phyloP scores from a whole-genome alignment of 53 echinoderm and acorn worm species.

The Holothuria scabra region DNA sequence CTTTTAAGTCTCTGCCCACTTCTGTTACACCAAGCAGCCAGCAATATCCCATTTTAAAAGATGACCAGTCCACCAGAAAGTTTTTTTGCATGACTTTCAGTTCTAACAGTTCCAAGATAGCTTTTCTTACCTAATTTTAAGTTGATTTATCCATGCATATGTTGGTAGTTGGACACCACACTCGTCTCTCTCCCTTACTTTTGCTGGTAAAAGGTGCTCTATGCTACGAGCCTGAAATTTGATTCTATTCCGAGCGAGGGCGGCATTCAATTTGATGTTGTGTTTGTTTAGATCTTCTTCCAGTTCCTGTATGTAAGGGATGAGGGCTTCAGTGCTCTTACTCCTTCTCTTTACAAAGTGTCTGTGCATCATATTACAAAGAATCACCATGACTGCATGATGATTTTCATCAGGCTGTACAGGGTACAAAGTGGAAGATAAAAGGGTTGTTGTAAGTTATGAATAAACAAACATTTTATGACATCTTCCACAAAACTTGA shows the following conservation, averaged over 20 bases:
- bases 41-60: no score
- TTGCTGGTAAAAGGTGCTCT: constrained; percentile 68
- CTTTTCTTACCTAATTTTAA: constrained; percentile 66
- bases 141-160: constrained; percentile 95
- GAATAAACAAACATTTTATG: not conserved
- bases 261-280: constrained; percentile 89
- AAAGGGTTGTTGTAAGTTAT: not conserved
- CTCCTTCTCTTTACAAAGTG: constrained; percentile 70
- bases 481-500: no score
- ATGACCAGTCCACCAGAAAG: no score
- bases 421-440: not conserved
- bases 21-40: no score
- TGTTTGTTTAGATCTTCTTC: constrained; percentile 76
- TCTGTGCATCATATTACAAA: constrained; percentile 82
- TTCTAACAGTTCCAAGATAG: no score
- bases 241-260: constrained; percentile 91
- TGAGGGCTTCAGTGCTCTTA: constrained; percentile 59
- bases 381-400: constrained; percentile 87
- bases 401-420: constrained; percentile 90
- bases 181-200: constrained; percentile 79
- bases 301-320: constrained; percentile 87
- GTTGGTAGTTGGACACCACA: constrained; percentile 69
- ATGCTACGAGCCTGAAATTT: constrained; percentile 87
- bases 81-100: no score
- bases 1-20: no score